Conservation (phyloP, 1,140 invertebrate species). For the Campodea augens region DNA sequence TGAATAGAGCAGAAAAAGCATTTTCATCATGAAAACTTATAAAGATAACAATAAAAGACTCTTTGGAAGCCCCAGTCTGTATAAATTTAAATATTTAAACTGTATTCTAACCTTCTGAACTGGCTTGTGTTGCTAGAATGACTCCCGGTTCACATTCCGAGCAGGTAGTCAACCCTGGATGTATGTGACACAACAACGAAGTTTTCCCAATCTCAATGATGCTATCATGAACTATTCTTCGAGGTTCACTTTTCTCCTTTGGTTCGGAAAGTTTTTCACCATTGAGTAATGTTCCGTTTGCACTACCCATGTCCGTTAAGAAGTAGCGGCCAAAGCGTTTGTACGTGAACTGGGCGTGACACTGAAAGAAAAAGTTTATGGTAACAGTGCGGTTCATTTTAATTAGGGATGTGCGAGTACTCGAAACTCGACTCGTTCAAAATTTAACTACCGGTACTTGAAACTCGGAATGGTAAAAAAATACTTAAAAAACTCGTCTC, state of each 20-base stretch:
- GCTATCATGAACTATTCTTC: not conserved
- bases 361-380: not conserved
- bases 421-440: too few species aligned
- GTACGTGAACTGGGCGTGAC: not conserved
- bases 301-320: not conserved
- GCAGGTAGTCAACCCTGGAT: not conserved
- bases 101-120: too few species aligned
- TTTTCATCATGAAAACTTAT: too few species aligned
- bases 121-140: not conserved
- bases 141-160: not conserved
- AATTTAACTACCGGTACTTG: too few species aligned
- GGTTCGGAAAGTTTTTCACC: not conserved
- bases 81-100: too few species aligned
- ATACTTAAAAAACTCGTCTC: too few species aligned
- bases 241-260: not conserved
- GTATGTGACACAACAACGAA: not conserved
- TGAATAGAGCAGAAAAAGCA: too few species aligned
- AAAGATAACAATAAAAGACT: too few species aligned
- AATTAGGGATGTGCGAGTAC: too few species aligned
- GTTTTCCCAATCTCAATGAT: not conserved
- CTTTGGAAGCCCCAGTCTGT: too few species aligned
- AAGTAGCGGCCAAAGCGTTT: not conserved
- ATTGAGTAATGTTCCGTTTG: not conserved
- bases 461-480: too few species aligned
- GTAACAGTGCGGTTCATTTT: too few species aligned